Conservation (phyloP, 2,888 invertebrate genomes). For the Crocallis elinguaria region DNA sequence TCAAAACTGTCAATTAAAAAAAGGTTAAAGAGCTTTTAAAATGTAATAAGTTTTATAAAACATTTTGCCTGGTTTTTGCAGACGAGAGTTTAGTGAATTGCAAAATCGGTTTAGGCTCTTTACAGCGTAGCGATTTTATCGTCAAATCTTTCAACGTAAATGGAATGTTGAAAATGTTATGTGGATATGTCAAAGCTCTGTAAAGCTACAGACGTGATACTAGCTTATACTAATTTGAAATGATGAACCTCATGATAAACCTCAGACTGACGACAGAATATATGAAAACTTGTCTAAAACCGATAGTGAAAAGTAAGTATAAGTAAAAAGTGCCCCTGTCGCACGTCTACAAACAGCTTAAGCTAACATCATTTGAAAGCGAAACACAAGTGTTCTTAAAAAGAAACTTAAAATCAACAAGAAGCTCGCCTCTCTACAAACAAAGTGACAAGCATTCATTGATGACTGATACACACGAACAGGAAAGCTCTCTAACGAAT, state of each 20-base stretch:
- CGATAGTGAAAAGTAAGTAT: constrained; percentile 3
- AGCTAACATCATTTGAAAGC: constrained; percentile 16
- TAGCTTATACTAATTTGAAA: too few species aligned
- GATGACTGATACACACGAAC: too few species aligned
- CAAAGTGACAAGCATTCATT: background rate
- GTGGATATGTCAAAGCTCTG: too few species aligned
- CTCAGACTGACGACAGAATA: too few species aligned
- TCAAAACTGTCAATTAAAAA: constrained; percentile 5
- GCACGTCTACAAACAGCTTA: constrained; percentile 1
- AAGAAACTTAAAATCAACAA: constrained; percentile 17
- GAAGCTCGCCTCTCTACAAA: constrained; percentile 3
- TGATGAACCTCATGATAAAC: too few species aligned
- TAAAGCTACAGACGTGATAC: too few species aligned
- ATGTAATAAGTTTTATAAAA: too few species aligned
- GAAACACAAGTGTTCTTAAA: constrained; percentile 15
- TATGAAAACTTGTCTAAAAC: background rate
- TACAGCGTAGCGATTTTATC: background rate
- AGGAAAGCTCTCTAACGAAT: too few species aligned
- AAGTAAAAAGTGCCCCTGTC: background rate
- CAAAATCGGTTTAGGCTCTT: background rate
- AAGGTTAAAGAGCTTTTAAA: background rate
- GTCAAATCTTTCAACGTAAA: too few species aligned
- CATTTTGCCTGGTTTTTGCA: background rate
- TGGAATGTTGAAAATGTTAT: too few species aligned
- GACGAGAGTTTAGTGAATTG: background rate